Evolutionary conservation across 1,140 invertebrate species (phyloP).

Genomic region (Achroia grisella): DNA sequence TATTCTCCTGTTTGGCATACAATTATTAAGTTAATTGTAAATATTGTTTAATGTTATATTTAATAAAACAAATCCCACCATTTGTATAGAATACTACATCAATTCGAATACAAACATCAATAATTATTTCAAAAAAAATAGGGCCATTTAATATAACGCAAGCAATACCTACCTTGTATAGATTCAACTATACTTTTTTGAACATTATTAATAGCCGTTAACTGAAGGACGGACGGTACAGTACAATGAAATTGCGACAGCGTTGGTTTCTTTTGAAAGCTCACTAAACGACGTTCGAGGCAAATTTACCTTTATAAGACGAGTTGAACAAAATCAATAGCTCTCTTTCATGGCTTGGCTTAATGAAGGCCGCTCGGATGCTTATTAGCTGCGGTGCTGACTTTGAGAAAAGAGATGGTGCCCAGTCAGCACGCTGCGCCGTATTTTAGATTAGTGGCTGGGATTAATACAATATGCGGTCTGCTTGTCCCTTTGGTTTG

Average conservation of each 20-base stretch:
- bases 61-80: no score
- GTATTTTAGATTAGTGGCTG: constrained; percentile 38
- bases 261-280: constrained; percentile 30
- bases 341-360: constrained; percentile 28
- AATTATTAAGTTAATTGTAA: no score
- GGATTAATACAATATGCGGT: constrained; percentile 21
- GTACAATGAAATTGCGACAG: constrained; percentile 34
- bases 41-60: no score
- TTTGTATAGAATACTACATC: no score
- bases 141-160: no score
- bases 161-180: no score
- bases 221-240: constrained; percentile 13
- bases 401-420: constrained; percentile 37
- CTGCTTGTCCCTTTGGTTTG: constrained; percentile 8
- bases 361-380: constrained; percentile 56
- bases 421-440: constrained; percentile 38
- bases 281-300: constrained; percentile 25
- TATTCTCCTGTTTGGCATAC: no score
- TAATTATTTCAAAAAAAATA: no score
- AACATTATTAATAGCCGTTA: constrained; percentile 32
- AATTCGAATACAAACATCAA: no score
- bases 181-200: constrained; percentile 3
- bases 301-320: constrained; percentile 51
- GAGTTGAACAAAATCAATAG: constrained; percentile 53
- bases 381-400: constrained; percentile 48